phyloP scores from a whole-genome alignment of 2,888 invertebrate genomes.

The Chrysolina oricalcia region DNA sequence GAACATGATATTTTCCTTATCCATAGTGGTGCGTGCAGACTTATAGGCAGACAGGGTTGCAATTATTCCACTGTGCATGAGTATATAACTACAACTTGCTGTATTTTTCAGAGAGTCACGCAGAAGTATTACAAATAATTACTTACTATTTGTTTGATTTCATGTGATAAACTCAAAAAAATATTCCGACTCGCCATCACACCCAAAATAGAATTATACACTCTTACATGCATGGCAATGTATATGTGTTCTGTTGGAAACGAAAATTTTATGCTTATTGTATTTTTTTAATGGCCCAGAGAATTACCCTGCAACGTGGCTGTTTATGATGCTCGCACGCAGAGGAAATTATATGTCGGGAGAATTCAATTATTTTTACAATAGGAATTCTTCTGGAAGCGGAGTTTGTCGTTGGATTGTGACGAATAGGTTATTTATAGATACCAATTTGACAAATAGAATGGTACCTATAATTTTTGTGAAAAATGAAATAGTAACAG shows the following conservation, averaged over 20 bases:
- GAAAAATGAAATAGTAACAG: too few species aligned
- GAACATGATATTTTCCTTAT: conserved; percentile 48
- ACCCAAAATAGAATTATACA: conserved; percentile 31
- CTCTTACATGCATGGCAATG: conserved; percentile 23
- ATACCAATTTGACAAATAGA: not conserved
- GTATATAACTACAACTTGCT: conserved; percentile 63
- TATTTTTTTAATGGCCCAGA: conserved; percentile 22
- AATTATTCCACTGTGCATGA: conserved; percentile 68
- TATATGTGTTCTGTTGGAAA: conserved; percentile 18
- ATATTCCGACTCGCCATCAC: conserved; percentile 33
- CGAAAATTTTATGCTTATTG: conserved; percentile 24
- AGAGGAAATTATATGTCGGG: conserved; percentile 1
- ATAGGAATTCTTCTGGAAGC: not conserved
- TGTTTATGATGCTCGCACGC: conserved; percentile 23
- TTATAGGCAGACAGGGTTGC: conserved; percentile 67
- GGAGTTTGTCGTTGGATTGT: not conserved
- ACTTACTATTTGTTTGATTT: conserved; percentile 65
- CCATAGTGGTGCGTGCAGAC: conserved; percentile 68
- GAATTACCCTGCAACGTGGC: conserved; percentile 18
- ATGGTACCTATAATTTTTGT: too few species aligned
- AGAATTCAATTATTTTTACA: conserved; percentile 17
- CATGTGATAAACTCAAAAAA: conserved; percentile 60
- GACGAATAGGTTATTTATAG: not conserved
- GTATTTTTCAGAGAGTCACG: conserved; percentile 68
- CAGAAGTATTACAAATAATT: conserved; percentile 68